Base-by-base conservation (phyloP, 2,113 vertebrate species). In the Lontra canadensis region DNA sequence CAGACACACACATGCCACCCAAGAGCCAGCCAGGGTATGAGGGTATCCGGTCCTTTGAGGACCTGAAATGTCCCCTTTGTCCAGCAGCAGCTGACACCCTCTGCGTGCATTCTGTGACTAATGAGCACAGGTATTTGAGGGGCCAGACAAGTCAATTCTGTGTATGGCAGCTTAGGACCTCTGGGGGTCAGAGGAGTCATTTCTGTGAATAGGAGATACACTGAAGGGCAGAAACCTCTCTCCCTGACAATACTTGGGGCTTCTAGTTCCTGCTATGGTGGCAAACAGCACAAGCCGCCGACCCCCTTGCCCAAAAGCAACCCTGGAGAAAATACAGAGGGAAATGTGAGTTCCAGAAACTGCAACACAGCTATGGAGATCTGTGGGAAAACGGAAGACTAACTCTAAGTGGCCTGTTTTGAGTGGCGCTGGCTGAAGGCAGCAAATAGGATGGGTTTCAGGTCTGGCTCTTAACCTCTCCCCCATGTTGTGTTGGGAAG, bases 71-170 rank as follows among this genome's bases (percentile, higher is more conserved):
- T 47, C 7, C 44, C 73, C 80, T 88, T 94, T 71, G 31, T 78
- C 63, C 63, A 76, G 71, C 73, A 76, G 18, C 65, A 67, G 17
- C 21, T 71, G 42, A 84, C 10, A 82, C n/a, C 39, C 39, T 74
- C 23, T 49, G 57, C 39, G 57, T 69, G 1, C 47, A 52, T 92
- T 61, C 84, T 92, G 0, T 94, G 63, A 96, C 87, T 44, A 81
- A 76, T 82, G 65, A 95, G 39, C 83, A 67, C 74, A 86, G 44
- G 13, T 79, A 81, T 67, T 83, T 94, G 39, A 92, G 69, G 47
- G 25, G 15, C 36, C 67, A 94, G 67, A 42, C n/a, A 92, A 88
- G 47, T 89, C 94, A 82, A 36, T 92, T 95, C 61, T 96, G 47
- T 59, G 31, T 63, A 18, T 79, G 55, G 88, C 34, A 34, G 26